phyloP scores from a whole-genome alignment of 2,113 vertebrate species.

The Tychaedon coryphoeus region DNA sequence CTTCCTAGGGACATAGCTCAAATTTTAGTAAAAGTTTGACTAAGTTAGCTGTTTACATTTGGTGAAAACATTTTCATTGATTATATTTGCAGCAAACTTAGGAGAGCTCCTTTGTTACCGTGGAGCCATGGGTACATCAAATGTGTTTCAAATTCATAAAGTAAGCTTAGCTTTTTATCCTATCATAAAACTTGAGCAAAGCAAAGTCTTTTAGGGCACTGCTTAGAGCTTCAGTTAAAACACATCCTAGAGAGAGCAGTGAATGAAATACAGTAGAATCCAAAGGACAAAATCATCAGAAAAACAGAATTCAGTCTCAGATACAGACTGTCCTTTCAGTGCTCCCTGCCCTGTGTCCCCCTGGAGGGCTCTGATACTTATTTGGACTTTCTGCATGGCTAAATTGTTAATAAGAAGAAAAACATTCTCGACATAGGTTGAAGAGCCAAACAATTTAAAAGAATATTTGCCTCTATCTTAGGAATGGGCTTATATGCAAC shows the following conservation, averaged over 20 bases:
- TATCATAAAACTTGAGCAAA: neutral
- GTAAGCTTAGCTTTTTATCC: neutral
- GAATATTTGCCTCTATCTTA: neutral
- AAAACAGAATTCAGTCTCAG: neutral
- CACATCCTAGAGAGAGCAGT: neutral
- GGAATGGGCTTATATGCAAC: neutral
- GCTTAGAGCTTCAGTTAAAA: neutral
- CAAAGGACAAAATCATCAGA: neutral
- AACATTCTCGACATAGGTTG: neutral
- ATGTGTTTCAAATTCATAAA: neutral
- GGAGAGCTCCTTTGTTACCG: neutral
- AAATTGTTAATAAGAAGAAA: neutral
- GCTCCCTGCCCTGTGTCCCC: accelerated
- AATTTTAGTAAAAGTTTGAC: neutral
- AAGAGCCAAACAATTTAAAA: neutral
- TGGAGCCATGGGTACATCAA: neutral
- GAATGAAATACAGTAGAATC: neutral
- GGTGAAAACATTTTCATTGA: neutral
- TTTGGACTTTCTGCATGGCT: neutral
- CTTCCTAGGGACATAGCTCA: neutral
- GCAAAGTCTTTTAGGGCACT: neutral
- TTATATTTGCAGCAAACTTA: neutral
- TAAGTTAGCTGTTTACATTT: neutral
- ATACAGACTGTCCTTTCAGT: neutral
- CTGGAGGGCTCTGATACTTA: neutral